Percentiles rank a stretch among this genome's conserved stretches.
These are phyloP conservation scores for Ichneumoninae sp. DNA, from an alignment of 2,888 invertebrate species.

Conservation along the genomic window DNA sequence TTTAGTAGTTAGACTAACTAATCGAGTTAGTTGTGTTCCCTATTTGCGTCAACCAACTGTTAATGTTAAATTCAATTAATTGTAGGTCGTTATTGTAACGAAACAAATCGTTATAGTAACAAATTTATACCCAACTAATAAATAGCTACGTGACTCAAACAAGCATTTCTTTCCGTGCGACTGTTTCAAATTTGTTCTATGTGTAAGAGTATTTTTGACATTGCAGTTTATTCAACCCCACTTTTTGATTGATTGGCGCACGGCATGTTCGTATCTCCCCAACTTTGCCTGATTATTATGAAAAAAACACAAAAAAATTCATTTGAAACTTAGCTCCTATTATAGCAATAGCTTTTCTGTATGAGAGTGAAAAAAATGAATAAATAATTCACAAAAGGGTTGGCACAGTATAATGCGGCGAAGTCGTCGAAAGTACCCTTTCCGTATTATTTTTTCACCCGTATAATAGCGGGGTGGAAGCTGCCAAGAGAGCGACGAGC, in stretches of 20 bases:
- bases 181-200: background rate
- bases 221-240: no score
- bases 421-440: background rate
- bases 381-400: background rate
- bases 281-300: background rate
- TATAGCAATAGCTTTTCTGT: background rate
- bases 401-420: background rate
- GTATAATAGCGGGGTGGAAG: conserved; percentile 41
- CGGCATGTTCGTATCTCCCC: background rate
- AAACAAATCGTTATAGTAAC: no score
- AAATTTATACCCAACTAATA: no score
- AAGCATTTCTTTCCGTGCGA: background rate
- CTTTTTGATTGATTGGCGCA: no score
- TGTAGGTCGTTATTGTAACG: no score
- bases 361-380: background rate
- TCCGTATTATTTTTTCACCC: background rate
- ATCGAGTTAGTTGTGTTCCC: no score
- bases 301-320: background rate
- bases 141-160: no score
- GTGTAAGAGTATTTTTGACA: background rate
- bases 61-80: no score
- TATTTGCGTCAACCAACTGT: no score
- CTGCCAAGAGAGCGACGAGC: conserved; percentile 27
- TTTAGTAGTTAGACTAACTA: no score
- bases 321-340: background rate